Evolutionary conservation across 1,140 invertebrate genomes (phyloP).

Genomic region (Bombus pascuorum): DNA sequence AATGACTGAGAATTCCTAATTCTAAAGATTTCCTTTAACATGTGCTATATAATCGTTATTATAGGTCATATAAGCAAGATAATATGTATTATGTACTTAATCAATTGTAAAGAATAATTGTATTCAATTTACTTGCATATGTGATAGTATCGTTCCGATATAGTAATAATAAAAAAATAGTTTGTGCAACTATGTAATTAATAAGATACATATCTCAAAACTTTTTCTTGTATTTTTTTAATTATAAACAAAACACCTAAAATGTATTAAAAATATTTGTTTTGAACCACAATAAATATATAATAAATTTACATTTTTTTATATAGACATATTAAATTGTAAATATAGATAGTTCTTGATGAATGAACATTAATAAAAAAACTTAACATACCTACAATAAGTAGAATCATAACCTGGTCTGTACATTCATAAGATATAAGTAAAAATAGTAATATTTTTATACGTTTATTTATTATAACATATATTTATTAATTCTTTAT

Average conservation of each 20-base stretch:
- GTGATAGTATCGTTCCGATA: slow-evolving; percentile 41
- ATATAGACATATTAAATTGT: background rate
- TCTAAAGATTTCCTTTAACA: background rate
- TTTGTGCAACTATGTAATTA: slow-evolving; percentile 30
- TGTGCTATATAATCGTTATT: slow-evolving; percentile 34
- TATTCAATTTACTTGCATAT: slow-evolving; percentile 29
- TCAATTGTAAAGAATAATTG: slow-evolving; percentile 32
- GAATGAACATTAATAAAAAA: background rate
- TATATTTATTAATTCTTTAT: no score
- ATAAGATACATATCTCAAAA: slow-evolving; percentile 8
- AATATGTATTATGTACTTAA: slow-evolving; percentile 27
- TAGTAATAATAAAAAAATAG: slow-evolving; percentile 22
- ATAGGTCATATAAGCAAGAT: slow-evolving; percentile 13
- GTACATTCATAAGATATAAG: background rate
- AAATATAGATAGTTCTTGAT: background rate
- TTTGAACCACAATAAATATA: background rate
- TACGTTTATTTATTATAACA: background rate
- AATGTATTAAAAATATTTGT: slow-evolving; percentile 9
- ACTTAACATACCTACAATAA: background rate
- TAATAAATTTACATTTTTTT: background rate
- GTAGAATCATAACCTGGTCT: background rate
- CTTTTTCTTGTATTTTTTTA: background rate
- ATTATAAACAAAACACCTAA: background rate
- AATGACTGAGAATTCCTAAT: slow-evolving; percentile 29
- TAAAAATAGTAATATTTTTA: background rate